Base-by-base conservation (phyloP, 2,797 vertebrate species). In the Merluccius polli region DNA sequence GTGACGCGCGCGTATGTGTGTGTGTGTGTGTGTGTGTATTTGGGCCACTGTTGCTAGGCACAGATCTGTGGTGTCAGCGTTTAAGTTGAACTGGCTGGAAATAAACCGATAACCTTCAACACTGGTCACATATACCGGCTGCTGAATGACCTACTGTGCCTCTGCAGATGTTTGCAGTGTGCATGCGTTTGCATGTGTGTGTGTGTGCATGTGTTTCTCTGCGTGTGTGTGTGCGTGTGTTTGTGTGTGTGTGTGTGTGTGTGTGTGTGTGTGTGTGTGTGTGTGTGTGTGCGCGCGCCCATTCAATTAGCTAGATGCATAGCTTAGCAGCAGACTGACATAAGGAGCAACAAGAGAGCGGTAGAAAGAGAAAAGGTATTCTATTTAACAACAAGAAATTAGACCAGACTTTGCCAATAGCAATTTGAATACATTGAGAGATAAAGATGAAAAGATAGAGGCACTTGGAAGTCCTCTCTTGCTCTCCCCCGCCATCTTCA, bases 231-330 rank as follows among this genome's bases (percentile, higher is more conserved):
- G 41, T 73, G 10, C 52, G 41, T 32, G 27, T 44, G 38, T 72
- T 24, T 71, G 35, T 38, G 36, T 38, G 36, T 38, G 0, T n/a
- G 36, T 38, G 36, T 38, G 36, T 38, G 36, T 38, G 36, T 38
- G 10, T 38, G 52, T 32, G 31, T 32, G 31, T 32, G 38, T 52
- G 27, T 52, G 72, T 73, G 38, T 72, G n/a, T 29, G 36, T 32
- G 29, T 73, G 30, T 52, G 71, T 44, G 41, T 94, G 71, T 27
- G 12, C 44, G 71, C 29, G 52, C 35, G 8, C 44, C 18, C 8
- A 59, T 59, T n/a, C 21, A 59, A 59, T 24, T 59, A 59, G n/a
- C 52, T 59, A n/a, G 52, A 24, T n/a, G n/a, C 44, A 16, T 52
- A 6, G 18, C 44, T 52, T 52, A 21, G 44, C 16, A 52, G 44